Base-by-base conservation (phyloP, 2,888 invertebrate species). In the Choristoneura rosaceana region DNA sequence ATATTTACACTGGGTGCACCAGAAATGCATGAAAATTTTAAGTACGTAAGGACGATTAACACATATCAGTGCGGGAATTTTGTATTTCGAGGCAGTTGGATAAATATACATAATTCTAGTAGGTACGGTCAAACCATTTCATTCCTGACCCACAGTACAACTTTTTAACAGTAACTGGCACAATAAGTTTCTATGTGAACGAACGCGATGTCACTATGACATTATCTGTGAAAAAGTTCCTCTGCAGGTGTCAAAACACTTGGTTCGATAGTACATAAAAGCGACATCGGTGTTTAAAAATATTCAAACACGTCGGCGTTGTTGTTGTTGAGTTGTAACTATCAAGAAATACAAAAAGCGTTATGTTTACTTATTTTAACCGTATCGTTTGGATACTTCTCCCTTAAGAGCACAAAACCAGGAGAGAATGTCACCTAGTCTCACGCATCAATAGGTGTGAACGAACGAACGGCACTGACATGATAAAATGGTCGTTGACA, bases 401-500 rank as follows among this genome's bases (percentile, higher is more conserved):
- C 7, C 5, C 7, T 7, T 38, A 7, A 38, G 38, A 38, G 38
- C 38, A 7, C 7, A 34, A 34, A 34, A 34, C 34, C 5, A 5
- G 34, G 34, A 47, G 14, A 47, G 3, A 50, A 9, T 15, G 52
- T 52, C 15, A 52, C 15, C 12, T 25, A 55, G 25, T 25, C 55
- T 55, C 17, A 17, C 9, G 17, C 17, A 9, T 52, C 9, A 17
- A 52, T 17, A 52, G 52, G 52, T 33, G 17, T 61, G 7, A 41
- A 0, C 58, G n/a, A 12, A 4, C 55, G 41, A 45, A 33, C 60
- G 14, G 55, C 67, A 71, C 66, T 71, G 71, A 55, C 34, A 61
- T 43, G 62, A 58, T 25, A 43, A 61, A 67, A 71, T 71, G 34
- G 61, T 45, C 34, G 38, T 58, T 67, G 33, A 34, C 17, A 63